Conservation (phyloP, 2,113 vertebrate genomes). For the Trochalopteron elliotii region DNA sequence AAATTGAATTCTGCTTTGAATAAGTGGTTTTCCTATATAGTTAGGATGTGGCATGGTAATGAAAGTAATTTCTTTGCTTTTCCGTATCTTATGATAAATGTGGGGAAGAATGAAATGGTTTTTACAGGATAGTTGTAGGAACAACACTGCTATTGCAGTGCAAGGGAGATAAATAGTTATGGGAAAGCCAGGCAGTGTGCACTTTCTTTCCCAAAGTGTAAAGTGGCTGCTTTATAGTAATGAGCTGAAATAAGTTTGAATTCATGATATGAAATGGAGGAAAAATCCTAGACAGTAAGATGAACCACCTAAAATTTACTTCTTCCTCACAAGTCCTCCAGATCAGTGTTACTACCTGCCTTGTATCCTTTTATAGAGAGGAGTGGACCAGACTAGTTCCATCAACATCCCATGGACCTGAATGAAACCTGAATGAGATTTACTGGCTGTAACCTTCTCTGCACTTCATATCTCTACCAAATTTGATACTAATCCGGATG, state of each 20-base stretch:
- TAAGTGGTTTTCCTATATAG: not conserved
- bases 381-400: not conserved
- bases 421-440: not conserved
- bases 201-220: not conserved
- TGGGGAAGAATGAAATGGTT: not conserved
- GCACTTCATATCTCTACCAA: not conserved
- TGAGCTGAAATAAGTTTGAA: not conserved
- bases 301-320: not conserved
- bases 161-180: not conserved
- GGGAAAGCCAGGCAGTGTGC: not conserved
- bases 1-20: not conserved
- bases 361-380: not conserved
- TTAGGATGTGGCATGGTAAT: not conserved
- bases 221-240: not conserved
- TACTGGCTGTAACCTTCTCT: not conserved
- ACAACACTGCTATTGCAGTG: not conserved
- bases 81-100: rapidly evolving
- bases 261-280: not conserved
- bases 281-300: not conserved
- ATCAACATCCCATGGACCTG: not conserved
- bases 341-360: not conserved
- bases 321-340: not conserved
- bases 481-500: not conserved
- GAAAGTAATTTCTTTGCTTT: not conserved
- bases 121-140: not conserved